These are phyloP conservation scores for Phoxinus dragarum DNA, from an alignment of 2,797 vertebrate species.

Conservation along the genomic window DNA sequence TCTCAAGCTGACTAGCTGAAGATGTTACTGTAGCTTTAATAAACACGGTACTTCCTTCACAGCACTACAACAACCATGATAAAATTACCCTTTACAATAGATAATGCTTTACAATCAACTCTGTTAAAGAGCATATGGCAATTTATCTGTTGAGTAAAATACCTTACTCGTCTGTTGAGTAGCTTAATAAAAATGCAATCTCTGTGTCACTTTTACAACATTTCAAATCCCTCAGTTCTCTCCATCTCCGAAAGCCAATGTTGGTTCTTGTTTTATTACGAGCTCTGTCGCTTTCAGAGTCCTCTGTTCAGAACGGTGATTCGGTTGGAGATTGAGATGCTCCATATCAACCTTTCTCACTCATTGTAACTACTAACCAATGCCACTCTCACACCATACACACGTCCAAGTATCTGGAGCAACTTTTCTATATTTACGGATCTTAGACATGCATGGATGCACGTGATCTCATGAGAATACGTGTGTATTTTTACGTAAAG, in stretches of 20 bases:
- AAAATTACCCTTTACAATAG: neutral
- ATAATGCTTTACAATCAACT: neutral
- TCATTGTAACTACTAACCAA: neutral
- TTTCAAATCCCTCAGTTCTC: neutral
- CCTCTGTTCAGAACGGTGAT: neutral
- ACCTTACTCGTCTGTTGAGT: too few species aligned
- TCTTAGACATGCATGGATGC: neutral
- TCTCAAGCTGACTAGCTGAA: neutral
- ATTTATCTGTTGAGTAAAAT: too few species aligned
- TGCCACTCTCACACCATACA: neutral
- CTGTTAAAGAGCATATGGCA: neutral
- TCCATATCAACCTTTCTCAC: neutral
- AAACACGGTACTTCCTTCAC: neutral
- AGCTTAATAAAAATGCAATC: neutral
- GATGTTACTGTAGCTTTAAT: neutral
- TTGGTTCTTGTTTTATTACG: neutral
- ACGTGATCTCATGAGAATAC: too few species aligned
- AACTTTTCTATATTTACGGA: neutral
- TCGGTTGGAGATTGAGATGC: neutral
- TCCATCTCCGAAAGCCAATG: neutral
- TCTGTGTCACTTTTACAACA: neutral
- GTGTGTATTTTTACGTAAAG: too few species aligned
- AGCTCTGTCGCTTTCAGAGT: rapidly evolving
- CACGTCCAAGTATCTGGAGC: neutral
- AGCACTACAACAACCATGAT: neutral